Evolutionary conservation across 53 echinoderm and acorn worm species (phyloP), one percentile per base, ranked within the genome.

Genomic region (Echinometra lucunter): DNA sequence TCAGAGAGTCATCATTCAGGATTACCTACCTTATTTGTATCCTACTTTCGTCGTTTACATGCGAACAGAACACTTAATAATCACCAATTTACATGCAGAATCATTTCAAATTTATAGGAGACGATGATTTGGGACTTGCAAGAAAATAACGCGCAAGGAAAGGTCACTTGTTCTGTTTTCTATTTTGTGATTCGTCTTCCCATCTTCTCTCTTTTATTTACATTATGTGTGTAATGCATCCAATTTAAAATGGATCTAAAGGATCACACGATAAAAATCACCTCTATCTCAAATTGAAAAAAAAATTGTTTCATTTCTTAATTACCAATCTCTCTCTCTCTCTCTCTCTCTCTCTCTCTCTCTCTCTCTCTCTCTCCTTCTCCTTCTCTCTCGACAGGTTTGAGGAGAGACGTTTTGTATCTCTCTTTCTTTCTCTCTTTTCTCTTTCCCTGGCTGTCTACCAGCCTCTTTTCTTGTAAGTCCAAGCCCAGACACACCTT

Each of bases 1-100:
- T 69, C n/a, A 40, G 78, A 78, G 42, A 78, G 42, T 78, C 78
- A 78, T 35, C 78, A n/a, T n/a, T n/a, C 78, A 17, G 19, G 35
- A 78, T 69, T 34, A 69, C 69, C 34, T 69, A 32, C 30, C 32
- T 69, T 69, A 69, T 30, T 15, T 69, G 9, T 30, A 30, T 32
- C 69, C 69, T 69, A 69, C 19, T 69, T 69, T 34, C 34, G 32
- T 69, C 63, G 6, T 32, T 32, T 69, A 69, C 11, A 69, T 0
- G 32, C 0, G 30, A 15, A 69, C 34, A 69, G 34, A 69, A 66
- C 30, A 8, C 30, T 30, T 69, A 69, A 69, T 69, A 69, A 69
- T 69, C 69, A 32, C 69, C 69, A 69, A 69, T 69, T 69, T 69
- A 10, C 11, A 32, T 69, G 69, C 69, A 69, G 69, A 69, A 69